Evolutionary conservation across 2,113 vertebrate species (phyloP).

Genomic region (Scomber colias): DNA sequence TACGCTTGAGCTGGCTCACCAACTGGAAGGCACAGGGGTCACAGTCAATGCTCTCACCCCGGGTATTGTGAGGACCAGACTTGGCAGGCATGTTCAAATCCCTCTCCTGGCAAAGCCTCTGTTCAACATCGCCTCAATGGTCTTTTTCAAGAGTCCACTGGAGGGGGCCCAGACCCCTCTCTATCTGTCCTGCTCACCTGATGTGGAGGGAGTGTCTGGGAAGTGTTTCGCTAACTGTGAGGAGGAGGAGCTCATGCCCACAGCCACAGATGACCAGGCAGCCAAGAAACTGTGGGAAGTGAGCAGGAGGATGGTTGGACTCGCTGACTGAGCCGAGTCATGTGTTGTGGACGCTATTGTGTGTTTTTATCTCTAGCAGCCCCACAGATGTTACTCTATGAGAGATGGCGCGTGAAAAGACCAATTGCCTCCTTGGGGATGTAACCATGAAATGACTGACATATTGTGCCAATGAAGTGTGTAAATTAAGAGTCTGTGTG

Average conservation of each 20-base stretch:
- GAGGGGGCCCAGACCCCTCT: conserved; percentile 95
- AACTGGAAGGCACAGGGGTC: conserved; percentile 89
- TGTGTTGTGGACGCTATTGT: background rate
- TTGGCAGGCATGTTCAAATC: conserved; percentile 91
- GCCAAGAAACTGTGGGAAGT: conserved; percentile 94
- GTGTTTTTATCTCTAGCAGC: conserved; percentile 15
- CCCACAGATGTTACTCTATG: background rate
- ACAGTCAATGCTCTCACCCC: conserved; percentile 93
- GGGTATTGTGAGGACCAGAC: conserved; percentile 92
- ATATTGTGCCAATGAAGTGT: conserved; percentile 40
- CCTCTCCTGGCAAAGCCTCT: conserved; percentile 91
- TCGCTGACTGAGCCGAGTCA: conserved; percentile 67
- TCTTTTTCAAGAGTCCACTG: conserved; percentile 90
- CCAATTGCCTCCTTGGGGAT: conserved; percentile 7
- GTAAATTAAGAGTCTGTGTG: conserved; percentile 19
- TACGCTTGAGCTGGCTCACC: conserved; percentile 88
- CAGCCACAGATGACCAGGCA: conserved; percentile 89
- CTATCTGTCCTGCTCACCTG: conserved; percentile 92
- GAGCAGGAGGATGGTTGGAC: conserved; percentile 93
- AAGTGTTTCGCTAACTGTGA: conserved; percentile 94
- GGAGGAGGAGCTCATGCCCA: conserved; percentile 90
- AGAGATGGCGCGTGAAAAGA: conserved; percentile 17
- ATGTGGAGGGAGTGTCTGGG: conserved; percentile 91
- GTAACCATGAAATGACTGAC: conserved; percentile 27
- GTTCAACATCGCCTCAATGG: conserved; percentile 87